Evolutionary conservation across 2,797 vertebrate genomes (phyloP).

Genomic region (Paramormyrops hopkinsi): DNA sequence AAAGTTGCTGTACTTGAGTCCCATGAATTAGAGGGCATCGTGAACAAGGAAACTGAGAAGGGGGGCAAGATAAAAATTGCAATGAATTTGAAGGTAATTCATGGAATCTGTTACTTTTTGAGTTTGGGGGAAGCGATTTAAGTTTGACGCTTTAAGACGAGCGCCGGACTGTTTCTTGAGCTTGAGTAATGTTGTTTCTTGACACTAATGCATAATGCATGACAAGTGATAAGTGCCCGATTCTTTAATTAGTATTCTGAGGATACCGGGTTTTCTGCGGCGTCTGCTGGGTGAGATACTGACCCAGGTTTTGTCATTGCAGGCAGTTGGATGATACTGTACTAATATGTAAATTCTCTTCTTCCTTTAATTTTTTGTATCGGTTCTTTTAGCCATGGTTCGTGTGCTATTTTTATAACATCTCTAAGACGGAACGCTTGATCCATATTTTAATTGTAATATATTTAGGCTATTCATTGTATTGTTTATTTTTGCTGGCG

Average conservation of each 20-base stretch:
- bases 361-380: neutral
- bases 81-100: neutral
- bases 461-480: neutral
- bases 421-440: neutral
- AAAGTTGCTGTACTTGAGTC: neutral
- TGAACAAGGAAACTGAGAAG: neutral
- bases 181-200: neutral
- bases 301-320: slow-evolving; percentile 28
- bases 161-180: neutral
- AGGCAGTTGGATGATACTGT: slow-evolving; percentile 22
- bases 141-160: neutral
- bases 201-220: slow-evolving; percentile 22
- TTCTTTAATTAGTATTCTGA: slow-evolving; percentile 65
- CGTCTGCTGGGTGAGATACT: slow-evolving; percentile 46
- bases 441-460: neutral
- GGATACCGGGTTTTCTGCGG: slow-evolving; percentile 55
- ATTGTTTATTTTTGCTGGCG: neutral
- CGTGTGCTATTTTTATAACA: neutral
- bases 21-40: neutral
- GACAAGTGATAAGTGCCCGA: slow-evolving; percentile 25
- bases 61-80: neutral
- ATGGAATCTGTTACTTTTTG: neutral
- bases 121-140: neutral
- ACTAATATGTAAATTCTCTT: slow-evolving; percentile 6
- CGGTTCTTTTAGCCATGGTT: neutral